These are phyloP conservation scores for Caretta caretta DNA, from an alignment of 2,113 vertebrate genomes.

Conservation along the genomic window DNA sequence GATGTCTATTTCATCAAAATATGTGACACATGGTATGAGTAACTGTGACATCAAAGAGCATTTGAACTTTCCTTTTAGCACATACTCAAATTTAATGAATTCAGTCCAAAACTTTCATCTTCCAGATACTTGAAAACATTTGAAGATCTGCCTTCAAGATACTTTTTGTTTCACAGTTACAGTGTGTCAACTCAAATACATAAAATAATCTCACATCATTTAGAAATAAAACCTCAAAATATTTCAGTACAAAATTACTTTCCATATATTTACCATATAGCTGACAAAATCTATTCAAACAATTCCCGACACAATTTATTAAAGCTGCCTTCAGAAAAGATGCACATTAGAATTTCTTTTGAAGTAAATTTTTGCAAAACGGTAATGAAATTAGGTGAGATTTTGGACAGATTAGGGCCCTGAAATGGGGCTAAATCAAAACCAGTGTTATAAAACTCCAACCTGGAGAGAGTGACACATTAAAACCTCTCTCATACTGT, in stretches of 20 bases:
- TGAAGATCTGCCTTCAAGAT: neutral
- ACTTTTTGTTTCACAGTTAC: neutral
- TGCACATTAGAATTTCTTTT: neutral
- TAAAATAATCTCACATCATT: neutral
- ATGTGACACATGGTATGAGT: neutral
- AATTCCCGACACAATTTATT: neutral
- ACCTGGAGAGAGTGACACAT: neutral
- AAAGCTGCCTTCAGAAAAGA: neutral
- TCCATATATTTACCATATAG: neutral
- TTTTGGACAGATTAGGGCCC: neutral
- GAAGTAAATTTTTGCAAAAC: neutral
- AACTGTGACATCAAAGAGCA: neutral
- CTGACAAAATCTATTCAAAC: neutral
- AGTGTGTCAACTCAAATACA: neutral
- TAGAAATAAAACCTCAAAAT: neutral
- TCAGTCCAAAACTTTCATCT: neutral
- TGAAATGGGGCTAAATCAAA: neutral
- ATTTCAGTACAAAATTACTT: neutral
- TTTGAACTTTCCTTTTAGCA: neutral
- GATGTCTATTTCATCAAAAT: conserved; percentile 6
- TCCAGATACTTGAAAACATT: neutral
- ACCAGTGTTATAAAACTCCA: neutral
- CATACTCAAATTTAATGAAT: neutral
- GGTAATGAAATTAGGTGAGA: fast-evolving
- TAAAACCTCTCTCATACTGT: neutral